These are phyloP conservation scores for Sebastes trivittatus DNA, from an alignment of 2,797 vertebrate species.

Conservation along the genomic window DNA sequence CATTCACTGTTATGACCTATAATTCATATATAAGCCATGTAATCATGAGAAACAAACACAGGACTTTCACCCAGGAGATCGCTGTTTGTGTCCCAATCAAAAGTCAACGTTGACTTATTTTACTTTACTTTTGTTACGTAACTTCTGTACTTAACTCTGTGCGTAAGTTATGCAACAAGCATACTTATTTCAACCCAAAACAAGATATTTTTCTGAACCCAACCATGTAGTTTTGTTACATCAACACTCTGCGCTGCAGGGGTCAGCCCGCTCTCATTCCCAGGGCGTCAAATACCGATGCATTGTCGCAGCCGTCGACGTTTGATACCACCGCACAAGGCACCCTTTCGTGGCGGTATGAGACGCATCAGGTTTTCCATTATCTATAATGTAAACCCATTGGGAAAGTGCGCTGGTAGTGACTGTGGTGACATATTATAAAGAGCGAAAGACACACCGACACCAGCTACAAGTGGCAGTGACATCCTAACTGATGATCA, in stretches of 20 bases:
- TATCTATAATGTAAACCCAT: too few relatives aligned
- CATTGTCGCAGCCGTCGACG: too few relatives aligned
- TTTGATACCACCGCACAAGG: accelerated
- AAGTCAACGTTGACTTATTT: background rate
- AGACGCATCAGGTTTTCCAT: accelerated
- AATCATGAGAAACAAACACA: background rate
- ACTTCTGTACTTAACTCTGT: background rate
- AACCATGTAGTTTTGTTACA: too few relatives aligned
- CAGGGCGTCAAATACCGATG: too few relatives aligned
- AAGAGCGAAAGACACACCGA: too few relatives aligned
- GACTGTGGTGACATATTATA: too few relatives aligned
- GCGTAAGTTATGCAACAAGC: background rate
- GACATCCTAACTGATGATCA: too few relatives aligned
- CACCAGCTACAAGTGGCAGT: too few relatives aligned
- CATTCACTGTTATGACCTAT: background rate
- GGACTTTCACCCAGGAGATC: background rate
- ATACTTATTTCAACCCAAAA: background rate
- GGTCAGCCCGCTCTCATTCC: too few relatives aligned
- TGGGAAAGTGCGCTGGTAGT: accelerated
- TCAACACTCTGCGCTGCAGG: accelerated
- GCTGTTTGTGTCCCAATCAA: background rate
- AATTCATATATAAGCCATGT: background rate
- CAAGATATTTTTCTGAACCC: accelerated
- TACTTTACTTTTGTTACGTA: background rate
- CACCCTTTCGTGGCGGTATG: too few relatives aligned